Conservation (phyloP, 2,113 vertebrate species). For the Paraplagusia blochii region DNA sequence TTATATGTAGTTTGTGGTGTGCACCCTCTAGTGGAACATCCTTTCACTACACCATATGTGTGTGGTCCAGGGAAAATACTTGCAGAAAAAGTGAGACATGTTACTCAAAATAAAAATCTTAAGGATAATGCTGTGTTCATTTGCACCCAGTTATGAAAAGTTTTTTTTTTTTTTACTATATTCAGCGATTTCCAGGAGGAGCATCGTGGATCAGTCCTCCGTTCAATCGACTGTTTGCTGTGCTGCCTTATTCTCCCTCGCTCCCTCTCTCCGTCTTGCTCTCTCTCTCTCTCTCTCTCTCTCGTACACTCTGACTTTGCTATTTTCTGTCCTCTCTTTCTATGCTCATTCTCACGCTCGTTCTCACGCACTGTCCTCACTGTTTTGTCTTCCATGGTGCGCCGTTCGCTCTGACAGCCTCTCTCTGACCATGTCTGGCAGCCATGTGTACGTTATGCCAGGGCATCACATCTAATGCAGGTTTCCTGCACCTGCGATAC, state of each 20-base stretch:
- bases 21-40: too few relatives aligned
- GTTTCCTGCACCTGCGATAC: constrained; percentile 48
- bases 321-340: constrained; percentile 26
- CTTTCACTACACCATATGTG: too few relatives aligned
- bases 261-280: background rate
- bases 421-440: constrained; percentile 35
- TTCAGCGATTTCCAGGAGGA: constrained; percentile 36
- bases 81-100: too few relatives aligned
- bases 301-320: constrained; percentile 33
- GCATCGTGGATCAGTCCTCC: constrained; percentile 22
- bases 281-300: constrained; percentile 1
- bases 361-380: constrained; percentile 25
- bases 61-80: too few relatives aligned
- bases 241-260: constrained; percentile 11
- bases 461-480: constrained; percentile 64
- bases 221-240: too few relatives aligned
- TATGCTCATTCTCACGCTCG: constrained; percentile 25
- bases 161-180: constrained; percentile 18
- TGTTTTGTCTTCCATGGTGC: constrained; percentile 9
- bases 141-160: background rate
- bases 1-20: too few relatives aligned
- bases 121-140: too few relatives aligned
- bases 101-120: too few relatives aligned
- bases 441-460: constrained; percentile 31
- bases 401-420: constrained; percentile 4